Evolutionary conservation across 2,797 vertebrate genomes (phyloP).

Genomic region (Zonotrichia albicollis): DNA sequence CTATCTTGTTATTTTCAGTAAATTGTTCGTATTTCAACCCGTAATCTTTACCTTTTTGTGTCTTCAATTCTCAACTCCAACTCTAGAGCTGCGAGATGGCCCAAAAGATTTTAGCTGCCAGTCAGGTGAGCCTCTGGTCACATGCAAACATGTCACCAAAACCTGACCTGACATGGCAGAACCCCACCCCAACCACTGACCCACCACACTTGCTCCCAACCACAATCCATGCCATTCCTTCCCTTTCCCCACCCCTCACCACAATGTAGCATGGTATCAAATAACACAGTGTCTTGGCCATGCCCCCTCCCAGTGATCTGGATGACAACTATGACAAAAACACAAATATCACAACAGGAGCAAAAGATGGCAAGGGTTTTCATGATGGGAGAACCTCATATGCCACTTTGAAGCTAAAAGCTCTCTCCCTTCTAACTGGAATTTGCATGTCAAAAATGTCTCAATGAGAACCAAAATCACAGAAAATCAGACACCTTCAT

Average conservation of each 20-base stretch:
- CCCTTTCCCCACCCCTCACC: too few relatives aligned
- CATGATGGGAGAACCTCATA: background rate
- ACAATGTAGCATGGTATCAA: background rate
- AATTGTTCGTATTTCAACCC: background rate
- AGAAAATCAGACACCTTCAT: background rate
- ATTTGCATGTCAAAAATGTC: background rate
- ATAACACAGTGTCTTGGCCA: background rate
- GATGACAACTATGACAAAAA: background rate
- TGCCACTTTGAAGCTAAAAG: background rate
- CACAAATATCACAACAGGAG: background rate
- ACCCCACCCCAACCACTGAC: background rate
- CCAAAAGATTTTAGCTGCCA: background rate
- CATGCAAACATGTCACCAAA: background rate
- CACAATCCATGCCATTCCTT: background rate
- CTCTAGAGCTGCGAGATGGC: background rate
- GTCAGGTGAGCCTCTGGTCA: background rate
- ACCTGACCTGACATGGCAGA: background rate
- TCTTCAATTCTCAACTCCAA: background rate
- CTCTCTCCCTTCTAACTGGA: background rate
- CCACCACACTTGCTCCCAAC: rapidly evolving
- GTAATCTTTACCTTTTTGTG: background rate
- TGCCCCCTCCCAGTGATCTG: background rate
- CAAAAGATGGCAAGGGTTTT: background rate
- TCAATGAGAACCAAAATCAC: background rate
- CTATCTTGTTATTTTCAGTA: background rate